phyloP scores from a whole-genome alignment of 2,888 invertebrate species.

The Oxytorus armatus region DNA sequence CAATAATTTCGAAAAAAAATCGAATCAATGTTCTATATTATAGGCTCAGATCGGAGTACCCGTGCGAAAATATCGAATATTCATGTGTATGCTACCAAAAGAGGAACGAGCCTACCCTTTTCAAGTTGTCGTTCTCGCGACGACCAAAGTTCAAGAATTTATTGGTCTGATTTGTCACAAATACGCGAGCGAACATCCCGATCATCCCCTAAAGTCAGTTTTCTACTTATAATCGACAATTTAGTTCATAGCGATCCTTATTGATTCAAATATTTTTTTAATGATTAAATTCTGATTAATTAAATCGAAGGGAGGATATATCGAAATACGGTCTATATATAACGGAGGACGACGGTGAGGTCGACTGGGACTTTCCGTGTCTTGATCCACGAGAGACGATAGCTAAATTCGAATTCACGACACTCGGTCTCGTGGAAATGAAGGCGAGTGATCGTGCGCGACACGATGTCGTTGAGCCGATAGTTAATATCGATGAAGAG shows the following conservation, averaged over 20 bases:
- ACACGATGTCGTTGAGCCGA: slow-evolving; percentile 75
- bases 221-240: too few species aligned
- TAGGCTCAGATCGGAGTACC: slow-evolving; percentile 90
- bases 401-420: slow-evolving; percentile 96
- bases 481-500: slow-evolving; percentile 83
- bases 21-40: not conserved
- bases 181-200: slow-evolving; percentile 85
- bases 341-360: slow-evolving; percentile 98
- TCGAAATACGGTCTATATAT: slow-evolving; percentile 94
- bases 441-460: slow-evolving; percentile 85
- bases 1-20: not conserved
- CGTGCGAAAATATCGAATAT: slow-evolving; percentile 94
- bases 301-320: slow-evolving; percentile 84
- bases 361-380: slow-evolving; percentile 96
- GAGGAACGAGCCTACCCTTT: slow-evolving; percentile 94
- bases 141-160: slow-evolving; percentile 94
- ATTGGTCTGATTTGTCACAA: slow-evolving; percentile 97
- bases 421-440: slow-evolving; percentile 94
- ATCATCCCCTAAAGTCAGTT: slow-evolving; percentile 83
- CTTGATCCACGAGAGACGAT: slow-evolving; percentile 95
- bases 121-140: slow-evolving; percentile 91
- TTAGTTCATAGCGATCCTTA: too few species aligned
- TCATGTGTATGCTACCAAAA: slow-evolving; percentile 93
- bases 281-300: slow-evolving; percentile 18
- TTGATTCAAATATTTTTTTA: too few species aligned